phyloP scores from a whole-genome alignment of 2,888 invertebrate species.

The Eupithecia subumbrata region DNA sequence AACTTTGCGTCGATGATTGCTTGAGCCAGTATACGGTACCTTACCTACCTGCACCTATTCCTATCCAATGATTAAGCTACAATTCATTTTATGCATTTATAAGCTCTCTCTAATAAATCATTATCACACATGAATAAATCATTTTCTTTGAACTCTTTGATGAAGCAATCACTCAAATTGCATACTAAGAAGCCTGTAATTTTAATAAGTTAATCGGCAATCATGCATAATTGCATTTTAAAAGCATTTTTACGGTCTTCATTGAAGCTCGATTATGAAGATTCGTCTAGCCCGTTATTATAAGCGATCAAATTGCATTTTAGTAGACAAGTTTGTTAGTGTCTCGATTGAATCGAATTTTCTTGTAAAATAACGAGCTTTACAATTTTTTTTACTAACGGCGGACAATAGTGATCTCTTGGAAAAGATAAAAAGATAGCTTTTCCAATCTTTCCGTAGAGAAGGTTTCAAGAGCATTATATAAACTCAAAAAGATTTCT shows the following conservation, averaged over 20 bases:
- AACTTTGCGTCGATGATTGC: not conserved
- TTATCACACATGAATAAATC: conserved; percentile 22
- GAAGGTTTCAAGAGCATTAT: not conserved
- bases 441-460: not conserved
- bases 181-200: conserved; percentile 57
- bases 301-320: conserved; percentile 46
- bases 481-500: too few species aligned
- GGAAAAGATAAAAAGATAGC: not conserved
- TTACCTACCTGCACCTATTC: not conserved
- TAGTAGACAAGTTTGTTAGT: conserved; percentile 25
- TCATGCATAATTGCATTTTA: conserved; percentile 72
- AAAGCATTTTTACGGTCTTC: conserved; percentile 54
- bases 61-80: conserved; percentile 6
- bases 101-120: conserved; percentile 12
- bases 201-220: conserved; percentile 67
- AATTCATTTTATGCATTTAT: conserved; percentile 10
- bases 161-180: conserved; percentile 54
- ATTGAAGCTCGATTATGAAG: conserved; percentile 59
- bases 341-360: not conserved
- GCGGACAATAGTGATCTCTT: not conserved
- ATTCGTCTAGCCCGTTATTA: conserved; percentile 47
- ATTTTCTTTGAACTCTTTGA: conserved; percentile 47
- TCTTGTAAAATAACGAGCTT: not conserved
- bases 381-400: not conserved
- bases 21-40: not conserved